A percentile compares a stretch with the other conserved stretches of the same genome.
Conservation (phyloP, 2,113 vertebrate species). For the Spea bombifrons region DNA sequence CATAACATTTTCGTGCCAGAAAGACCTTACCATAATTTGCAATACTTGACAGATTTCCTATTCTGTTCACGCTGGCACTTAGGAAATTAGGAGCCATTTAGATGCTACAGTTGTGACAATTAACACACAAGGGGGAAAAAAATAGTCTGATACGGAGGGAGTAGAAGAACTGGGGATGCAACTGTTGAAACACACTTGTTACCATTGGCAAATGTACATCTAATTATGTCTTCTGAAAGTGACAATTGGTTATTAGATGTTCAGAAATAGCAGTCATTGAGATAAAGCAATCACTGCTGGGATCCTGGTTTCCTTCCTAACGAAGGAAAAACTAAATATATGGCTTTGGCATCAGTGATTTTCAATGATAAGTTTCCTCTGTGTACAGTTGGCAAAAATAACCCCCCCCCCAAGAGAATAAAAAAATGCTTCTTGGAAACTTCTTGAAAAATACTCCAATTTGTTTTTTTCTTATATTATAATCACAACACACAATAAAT, state of each 20-base stretch:
- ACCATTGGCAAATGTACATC: not conserved
- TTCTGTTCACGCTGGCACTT: not conserved
- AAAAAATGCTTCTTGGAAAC: too few relatives aligned
- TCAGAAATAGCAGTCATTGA: conserved; percentile 42
- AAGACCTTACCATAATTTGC: not conserved
- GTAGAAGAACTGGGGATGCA: conserved; percentile 5
- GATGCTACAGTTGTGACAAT: conserved; percentile 15
- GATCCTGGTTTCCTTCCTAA: conserved; percentile 16
- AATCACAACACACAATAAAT: too few relatives aligned
- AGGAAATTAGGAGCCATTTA: conserved; percentile 2
- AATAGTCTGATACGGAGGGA: not conserved
- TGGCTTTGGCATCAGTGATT: too few relatives aligned
- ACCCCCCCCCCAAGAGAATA: too few relatives aligned
- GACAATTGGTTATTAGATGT: conserved; percentile 45
- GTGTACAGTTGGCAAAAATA: too few relatives aligned
- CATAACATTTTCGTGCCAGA: not conserved
- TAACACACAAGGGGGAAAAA: not conserved
- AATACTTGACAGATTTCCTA: not conserved
- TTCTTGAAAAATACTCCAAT: too few relatives aligned
- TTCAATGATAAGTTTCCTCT: too few relatives aligned
- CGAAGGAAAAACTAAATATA: too few relatives aligned
- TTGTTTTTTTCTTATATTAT: too few relatives aligned
- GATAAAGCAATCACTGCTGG: conserved; percentile 32
- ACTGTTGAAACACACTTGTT: conserved; percentile 12
- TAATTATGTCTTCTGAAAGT: conserved; percentile 43